A percentile compares a stretch with the other conserved stretches of the same genome.
These are phyloP conservation scores for Pseudomyrmex concolor DNA, from an alignment of 1,140 invertebrate species.

Conservation along the genomic window DNA sequence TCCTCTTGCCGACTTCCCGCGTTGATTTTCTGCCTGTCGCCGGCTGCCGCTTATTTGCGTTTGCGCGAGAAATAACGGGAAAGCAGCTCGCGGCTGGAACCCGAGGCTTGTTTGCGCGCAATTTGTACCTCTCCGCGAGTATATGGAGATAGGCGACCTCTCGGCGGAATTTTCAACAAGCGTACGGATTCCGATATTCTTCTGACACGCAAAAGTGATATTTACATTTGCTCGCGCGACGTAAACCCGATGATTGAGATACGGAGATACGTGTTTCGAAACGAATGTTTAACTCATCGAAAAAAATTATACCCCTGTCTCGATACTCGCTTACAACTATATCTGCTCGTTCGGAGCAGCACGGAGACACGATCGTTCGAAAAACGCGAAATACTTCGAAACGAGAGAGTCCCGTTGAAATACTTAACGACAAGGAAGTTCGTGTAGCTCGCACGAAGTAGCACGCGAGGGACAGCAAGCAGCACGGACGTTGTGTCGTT, in stretches of 20 bases:
- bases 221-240: conserved; percentile 1
- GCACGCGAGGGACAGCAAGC: conserved; percentile 8
- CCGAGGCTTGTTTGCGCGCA: conserved; percentile 55
- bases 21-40: conserved; percentile 15
- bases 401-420: conserved; percentile 4
- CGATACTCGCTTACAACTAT: conserved; percentile 1
- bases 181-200: neutral
- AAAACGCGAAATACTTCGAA: conserved; percentile 7
- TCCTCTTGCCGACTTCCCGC: neutral
- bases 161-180: neutral
- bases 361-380: conserved; percentile 17
- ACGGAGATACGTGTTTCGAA: neutral
- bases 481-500: neutral
- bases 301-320: conserved; percentile 17
- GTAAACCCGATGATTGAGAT: conserved; percentile 13
- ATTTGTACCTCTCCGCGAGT: conserved; percentile 51
- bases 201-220: conserved; percentile 16
- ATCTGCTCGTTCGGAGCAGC: conserved; percentile 1
- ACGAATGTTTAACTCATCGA: neutral
- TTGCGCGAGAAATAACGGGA: conserved; percentile 4
- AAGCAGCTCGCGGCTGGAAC: neutral
- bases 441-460: conserved; percentile 14
- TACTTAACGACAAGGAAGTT: conserved; percentile 3
- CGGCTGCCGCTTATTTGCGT: neutral
- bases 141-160: conserved; percentile 11